A percentile compares a stretch with the other conserved stretches of the same genome.
Evolutionary conservation across 2,888 invertebrate species (phyloP).

Genomic region (Cheiracanthium punctorium): DNA sequence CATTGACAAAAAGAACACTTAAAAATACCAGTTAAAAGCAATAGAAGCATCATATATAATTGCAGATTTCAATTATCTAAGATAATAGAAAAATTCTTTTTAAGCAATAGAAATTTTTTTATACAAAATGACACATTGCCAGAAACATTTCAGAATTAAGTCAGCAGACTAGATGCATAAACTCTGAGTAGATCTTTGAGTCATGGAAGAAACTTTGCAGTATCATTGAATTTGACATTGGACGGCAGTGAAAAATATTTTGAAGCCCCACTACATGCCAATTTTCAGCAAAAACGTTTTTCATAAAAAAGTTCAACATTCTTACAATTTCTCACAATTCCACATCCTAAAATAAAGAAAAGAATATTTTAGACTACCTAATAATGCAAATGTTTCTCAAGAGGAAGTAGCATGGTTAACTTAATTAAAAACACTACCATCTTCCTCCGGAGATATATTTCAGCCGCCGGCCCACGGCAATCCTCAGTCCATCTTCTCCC

Average conservation of each 20-base stretch:
- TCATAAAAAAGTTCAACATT: background rate
- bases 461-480: too few relatives aligned
- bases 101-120: background rate
- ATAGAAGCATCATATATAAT: background rate
- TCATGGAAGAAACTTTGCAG: background rate
- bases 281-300: background rate
- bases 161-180: background rate
- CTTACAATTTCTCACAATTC: background rate
- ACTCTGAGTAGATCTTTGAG: too few relatives aligned
- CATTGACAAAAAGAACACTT: background rate
- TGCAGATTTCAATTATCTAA: background rate
- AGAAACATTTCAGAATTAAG: background rate
- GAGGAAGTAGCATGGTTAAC: background rate
- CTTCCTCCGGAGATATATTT: too few relatives aligned
- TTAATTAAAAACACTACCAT: too few relatives aligned
- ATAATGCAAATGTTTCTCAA: background rate
- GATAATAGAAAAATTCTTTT: too few relatives aligned
- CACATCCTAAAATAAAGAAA: background rate
- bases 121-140: background rate
- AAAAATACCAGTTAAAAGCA: background rate
- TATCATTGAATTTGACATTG: background rate
- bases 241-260: background rate
- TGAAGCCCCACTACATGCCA: background rate
- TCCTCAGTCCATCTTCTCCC: too few relatives aligned
- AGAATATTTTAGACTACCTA: background rate